These are phyloP conservation scores for Dolichomitus sp. DNA, from an alignment of 2,888 invertebrate genomes.

Conservation along the genomic window DNA sequence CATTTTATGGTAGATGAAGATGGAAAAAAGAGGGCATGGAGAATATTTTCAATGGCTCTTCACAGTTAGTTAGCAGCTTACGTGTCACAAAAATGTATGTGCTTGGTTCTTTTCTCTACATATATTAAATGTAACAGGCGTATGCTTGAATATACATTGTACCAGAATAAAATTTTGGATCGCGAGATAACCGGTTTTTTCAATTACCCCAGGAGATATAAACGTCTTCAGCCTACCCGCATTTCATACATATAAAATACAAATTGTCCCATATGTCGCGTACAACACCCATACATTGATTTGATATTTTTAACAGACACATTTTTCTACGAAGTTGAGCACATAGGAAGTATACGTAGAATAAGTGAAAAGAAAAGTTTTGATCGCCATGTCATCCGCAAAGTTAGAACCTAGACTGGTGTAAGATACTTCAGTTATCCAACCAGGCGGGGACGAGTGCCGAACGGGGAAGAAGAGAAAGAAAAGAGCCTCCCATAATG, in stretches of 20 bases:
- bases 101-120: background rate
- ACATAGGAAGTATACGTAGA: background rate
- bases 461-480: constrained; percentile 11
- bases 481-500: constrained; percentile 69
- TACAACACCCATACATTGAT: background rate
- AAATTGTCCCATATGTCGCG: background rate
- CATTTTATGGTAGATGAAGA: background rate
- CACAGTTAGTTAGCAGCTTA: background rate
- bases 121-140: background rate
- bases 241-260: background rate
- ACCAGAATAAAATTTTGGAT: background rate
- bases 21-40: background rate
- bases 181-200: background rate
- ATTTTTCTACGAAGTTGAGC: background rate
- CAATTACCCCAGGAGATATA: background rate
- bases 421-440: constrained; percentile 71
- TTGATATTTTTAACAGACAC: background rate
- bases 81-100: background rate
- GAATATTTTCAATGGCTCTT: background rate
- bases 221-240: background rate
- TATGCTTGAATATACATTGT: background rate
- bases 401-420: constrained; percentile 58
- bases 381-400: constrained; percentile 69
- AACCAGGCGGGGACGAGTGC: constrained; percentile 34
- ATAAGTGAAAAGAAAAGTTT: constrained; percentile 41